Percentiles rank a stretch among this genome's conserved stretches.
These are phyloP conservation scores for Ciconia stormi DNA, from an alignment of 2,113 vertebrate species.

Conservation along the genomic window DNA sequence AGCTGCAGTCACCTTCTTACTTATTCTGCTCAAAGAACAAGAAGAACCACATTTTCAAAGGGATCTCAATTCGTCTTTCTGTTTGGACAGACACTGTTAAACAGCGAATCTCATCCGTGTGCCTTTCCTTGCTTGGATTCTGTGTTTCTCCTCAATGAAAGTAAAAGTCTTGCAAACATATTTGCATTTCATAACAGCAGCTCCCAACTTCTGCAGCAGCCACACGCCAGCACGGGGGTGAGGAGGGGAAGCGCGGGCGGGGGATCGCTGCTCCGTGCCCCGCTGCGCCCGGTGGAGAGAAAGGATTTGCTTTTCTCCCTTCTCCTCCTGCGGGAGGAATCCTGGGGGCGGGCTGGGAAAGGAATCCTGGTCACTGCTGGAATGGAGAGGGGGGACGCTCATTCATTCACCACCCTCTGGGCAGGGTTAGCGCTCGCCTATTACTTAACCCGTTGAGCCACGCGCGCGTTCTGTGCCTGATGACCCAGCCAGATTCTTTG, in stretches of 20 bases:
- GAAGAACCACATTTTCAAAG: neutral
- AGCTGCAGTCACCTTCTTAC: neutral
- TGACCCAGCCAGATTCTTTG: neutral
- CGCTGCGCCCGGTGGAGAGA: rapidly evolving
- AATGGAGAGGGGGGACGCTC: neutral
- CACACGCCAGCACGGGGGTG: neutral
- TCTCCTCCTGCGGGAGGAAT: neutral
- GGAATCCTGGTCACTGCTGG: constrained; percentile 26
- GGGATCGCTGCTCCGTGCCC: neutral
- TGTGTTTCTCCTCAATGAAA: neutral
- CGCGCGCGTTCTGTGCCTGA: neutral
- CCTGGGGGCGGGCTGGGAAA: constrained; percentile 32
- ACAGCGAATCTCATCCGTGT: neutral
- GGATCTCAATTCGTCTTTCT: neutral
- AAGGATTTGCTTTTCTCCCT: constrained; percentile 13
- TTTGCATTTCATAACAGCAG: neutral
- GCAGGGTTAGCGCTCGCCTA: rapidly evolving
- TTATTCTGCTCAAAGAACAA: neutral
- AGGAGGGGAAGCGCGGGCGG: neutral
- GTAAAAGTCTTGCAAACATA: neutral
- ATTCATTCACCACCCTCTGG: neutral
- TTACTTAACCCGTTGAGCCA: neutral
- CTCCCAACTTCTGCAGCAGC: neutral
- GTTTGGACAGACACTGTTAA: neutral
- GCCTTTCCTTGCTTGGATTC: neutral